Evolutionary conservation across 37 sponge, comb jelly and placozoan genomes (phyloP).

Genomic region (Dysidea cf. avara): DNA sequence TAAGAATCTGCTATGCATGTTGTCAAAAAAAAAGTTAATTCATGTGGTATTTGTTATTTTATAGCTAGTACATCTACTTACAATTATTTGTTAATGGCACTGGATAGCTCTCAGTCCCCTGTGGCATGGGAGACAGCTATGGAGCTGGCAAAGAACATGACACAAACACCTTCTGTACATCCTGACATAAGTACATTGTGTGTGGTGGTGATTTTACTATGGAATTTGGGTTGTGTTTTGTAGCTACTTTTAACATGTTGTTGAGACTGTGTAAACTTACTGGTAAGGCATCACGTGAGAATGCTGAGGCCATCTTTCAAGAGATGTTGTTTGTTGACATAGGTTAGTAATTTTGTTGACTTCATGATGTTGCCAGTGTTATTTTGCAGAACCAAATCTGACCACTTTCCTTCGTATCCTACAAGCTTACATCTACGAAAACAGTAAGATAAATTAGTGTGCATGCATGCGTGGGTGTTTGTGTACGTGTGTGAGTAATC

Average conservation of each 20-base stretch:
- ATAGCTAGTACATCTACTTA: conserved; percentile 10
- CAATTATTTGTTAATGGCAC: conserved; percentile 16
- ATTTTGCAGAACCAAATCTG: conserved; percentile 35
- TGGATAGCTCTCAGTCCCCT: background rate
- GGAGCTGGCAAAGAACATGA: conserved; percentile 40
- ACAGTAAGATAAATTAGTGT: too few relatives aligned
- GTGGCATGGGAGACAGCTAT: conserved; percentile 2
- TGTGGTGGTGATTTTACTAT: conserved; percentile 11
- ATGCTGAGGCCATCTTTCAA: conserved; percentile 24
- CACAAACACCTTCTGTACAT: conserved; percentile 17
- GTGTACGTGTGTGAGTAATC: too few relatives aligned
- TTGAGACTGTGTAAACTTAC: conserved; percentile 1
- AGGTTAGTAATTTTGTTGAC: conserved; percentile 17
- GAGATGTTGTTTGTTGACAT: conserved; percentile 50
- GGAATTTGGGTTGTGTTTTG: background rate
- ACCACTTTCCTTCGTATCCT: conserved; percentile 38
- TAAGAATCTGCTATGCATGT: too few relatives aligned
- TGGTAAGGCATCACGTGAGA: background rate
- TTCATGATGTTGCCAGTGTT: background rate
- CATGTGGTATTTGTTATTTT: background rate
- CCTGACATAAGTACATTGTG: conserved; percentile 59
- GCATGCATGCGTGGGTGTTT: too few relatives aligned
- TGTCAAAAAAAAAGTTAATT: background rate
- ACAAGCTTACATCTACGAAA: background rate
- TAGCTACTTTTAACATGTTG: conserved; percentile 43